Conservation (phyloP, 2,113 vertebrate species). For the Montifringilla adamsi region DNA sequence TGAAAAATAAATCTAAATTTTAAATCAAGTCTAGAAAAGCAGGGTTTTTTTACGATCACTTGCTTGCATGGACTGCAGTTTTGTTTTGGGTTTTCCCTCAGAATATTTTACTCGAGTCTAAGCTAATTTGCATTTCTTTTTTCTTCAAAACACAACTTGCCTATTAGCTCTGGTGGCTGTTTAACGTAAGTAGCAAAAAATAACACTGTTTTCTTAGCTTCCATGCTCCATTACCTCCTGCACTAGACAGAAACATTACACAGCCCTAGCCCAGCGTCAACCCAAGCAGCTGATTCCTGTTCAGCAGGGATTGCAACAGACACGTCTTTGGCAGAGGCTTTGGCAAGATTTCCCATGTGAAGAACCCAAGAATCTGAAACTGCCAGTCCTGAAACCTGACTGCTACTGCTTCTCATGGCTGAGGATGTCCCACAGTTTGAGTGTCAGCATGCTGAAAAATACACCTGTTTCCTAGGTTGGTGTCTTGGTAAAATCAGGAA, state of each 20-base stretch:
- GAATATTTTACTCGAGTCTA: not conserved
- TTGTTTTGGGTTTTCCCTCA: not conserved
- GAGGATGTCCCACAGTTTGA: not conserved
- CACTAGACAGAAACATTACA: not conserved
- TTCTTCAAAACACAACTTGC: not conserved
- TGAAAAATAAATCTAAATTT: not conserved
- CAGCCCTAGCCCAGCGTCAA: accelerated
- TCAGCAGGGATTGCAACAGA: not conserved
- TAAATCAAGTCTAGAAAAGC: not conserved
- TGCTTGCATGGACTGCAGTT: not conserved
- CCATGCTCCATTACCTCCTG: not conserved
- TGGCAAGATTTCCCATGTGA: not conserved
- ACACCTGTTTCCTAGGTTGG: not conserved
- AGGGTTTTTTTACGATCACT: not conserved
- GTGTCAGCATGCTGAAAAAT: not conserved
- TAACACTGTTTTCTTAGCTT: not conserved
- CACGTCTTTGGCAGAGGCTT: not conserved
- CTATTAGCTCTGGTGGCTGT: not conserved
- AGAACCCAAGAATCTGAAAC: not conserved
- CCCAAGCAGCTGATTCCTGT: not conserved
- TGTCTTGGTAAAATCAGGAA: not conserved
- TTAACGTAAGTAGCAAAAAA: not conserved
- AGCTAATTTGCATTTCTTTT: not conserved
- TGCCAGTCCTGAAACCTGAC: not conserved
- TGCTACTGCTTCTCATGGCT: not conserved